Evolutionary conservation across 2,113 vertebrate genomes (phyloP).

Genomic region (Echinops telfairi): DNA sequence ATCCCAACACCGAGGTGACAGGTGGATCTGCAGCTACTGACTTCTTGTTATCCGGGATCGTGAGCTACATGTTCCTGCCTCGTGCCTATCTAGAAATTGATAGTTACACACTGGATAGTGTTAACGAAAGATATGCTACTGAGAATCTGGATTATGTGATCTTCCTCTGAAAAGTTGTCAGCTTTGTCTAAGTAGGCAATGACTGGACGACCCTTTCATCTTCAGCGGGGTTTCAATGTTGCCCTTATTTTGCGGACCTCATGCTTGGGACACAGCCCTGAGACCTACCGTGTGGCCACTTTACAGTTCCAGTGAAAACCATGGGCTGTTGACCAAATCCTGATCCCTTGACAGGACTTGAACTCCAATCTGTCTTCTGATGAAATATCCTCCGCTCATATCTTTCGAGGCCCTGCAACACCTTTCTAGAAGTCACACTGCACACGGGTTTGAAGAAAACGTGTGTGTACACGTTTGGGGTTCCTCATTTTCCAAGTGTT

Average conservation of each 20-base stretch:
- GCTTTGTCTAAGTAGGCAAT: neutral
- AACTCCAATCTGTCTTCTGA: neutral
- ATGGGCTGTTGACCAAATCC: neutral
- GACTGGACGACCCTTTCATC: slow-evolving; percentile 2
- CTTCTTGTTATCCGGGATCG: slow-evolving; percentile 23
- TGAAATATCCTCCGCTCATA: slow-evolving; percentile 33
- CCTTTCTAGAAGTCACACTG: neutral
- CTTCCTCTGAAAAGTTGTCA: neutral
- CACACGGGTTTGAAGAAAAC: neutral
- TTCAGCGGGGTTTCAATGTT: neutral
- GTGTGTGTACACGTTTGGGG: neutral
- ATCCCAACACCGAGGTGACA: slow-evolving; percentile 18
- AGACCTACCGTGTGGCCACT: neutral
- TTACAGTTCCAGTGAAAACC: neutral
- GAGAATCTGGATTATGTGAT: slow-evolving; percentile 34
- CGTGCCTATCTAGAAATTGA: neutral
- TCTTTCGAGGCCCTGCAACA: slow-evolving; percentile 21
- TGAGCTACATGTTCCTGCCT: slow-evolving; percentile 14
- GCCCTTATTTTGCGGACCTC: slow-evolving; percentile 30
- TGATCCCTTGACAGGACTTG: neutral
- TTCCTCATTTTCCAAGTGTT: slow-evolving; percentile 9
- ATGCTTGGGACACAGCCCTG: neutral
- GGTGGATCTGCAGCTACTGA: slow-evolving; percentile 17
- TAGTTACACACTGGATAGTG: neutral
- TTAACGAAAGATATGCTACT: neutral